A percentile compares a stretch with the other conserved stretches of the same genome.
These are phyloP conservation scores for Callyntrura guangdongensis DNA, from an alignment of 2,888 invertebrate species.

Conservation along the genomic window DNA sequence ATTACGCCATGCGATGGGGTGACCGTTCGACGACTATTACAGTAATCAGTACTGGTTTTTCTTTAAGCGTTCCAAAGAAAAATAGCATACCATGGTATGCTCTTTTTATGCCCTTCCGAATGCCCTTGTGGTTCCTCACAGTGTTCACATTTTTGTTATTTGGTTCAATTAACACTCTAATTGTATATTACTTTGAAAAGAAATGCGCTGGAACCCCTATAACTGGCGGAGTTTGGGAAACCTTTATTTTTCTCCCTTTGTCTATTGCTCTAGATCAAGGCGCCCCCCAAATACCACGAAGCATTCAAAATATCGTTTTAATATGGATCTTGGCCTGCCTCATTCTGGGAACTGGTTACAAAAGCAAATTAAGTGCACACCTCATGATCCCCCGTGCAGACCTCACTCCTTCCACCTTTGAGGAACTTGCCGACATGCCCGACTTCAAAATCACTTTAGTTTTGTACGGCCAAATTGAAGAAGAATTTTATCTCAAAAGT, in stretches of 20 bases:
- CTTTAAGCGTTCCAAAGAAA: background rate
- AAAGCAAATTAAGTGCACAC: slow-evolving; percentile 68
- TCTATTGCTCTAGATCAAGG: slow-evolving; percentile 72
- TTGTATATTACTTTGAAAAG: background rate
- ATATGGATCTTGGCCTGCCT: slow-evolving; percentile 64
- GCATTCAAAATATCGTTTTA: slow-evolving; percentile 18
- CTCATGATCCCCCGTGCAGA: slow-evolving; percentile 70
- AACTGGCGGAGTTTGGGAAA: background rate
- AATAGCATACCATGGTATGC: slow-evolving; percentile 66
- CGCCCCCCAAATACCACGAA: slow-evolving; percentile 44
- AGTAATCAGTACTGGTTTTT: slow-evolving; percentile 19
- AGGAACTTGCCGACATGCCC: slow-evolving; percentile 60
- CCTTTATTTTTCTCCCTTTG: slow-evolving; percentile 31
- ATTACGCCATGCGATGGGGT: slow-evolving; percentile 46
- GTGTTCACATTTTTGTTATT: background rate
- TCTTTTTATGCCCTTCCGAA: slow-evolving; percentile 61
- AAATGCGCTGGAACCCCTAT: background rate
- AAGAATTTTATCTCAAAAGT: slow-evolving; percentile 62
- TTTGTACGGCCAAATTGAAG: slow-evolving; percentile 61
- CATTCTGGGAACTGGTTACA: slow-evolving; percentile 72
- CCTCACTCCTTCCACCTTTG: slow-evolving; percentile 63
- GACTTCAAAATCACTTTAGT: slow-evolving; percentile 62
- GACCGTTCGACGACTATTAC: slow-evolving; percentile 35
- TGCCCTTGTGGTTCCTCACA: slow-evolving; percentile 33
- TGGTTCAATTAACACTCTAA: background rate